phyloP scores from a whole-genome alignment of 2,888 invertebrate species.

The Automeris io region DNA sequence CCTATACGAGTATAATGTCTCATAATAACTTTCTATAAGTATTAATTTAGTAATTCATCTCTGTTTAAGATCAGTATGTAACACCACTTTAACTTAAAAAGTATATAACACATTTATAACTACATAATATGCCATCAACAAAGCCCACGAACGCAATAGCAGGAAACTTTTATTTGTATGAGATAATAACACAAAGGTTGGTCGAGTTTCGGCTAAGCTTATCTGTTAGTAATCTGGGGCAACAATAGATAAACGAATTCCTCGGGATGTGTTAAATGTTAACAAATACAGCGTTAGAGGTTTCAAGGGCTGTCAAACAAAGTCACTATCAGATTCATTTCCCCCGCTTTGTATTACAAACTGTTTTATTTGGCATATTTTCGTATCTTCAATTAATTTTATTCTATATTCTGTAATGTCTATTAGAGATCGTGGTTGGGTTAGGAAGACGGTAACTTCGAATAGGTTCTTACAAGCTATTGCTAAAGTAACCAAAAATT shows the following conservation, averaged over 20 bases:
- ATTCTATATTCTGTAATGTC: too few relatives aligned
- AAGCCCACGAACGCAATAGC: conserved; percentile 32
- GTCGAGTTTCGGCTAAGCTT: conserved; percentile 54
- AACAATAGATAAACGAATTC: conserved; percentile 66
- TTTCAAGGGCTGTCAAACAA: conserved; percentile 3
- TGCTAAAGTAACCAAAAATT: too few relatives aligned
- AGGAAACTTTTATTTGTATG: conserved; percentile 69
- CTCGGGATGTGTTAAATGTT: conserved; percentile 64
- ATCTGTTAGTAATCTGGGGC: conserved; percentile 51
- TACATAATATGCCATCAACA: conserved; percentile 40
- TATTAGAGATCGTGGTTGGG: too few relatives aligned
- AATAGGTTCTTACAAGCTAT: too few relatives aligned
- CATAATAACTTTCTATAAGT: too few relatives aligned
- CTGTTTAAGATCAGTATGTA: too few relatives aligned
- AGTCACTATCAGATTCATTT: background rate
- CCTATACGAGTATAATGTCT: too few relatives aligned
- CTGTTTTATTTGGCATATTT: too few relatives aligned
- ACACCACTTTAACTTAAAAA: background rate
- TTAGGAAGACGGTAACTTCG: too few relatives aligned
- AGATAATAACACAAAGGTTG: conserved; percentile 70
- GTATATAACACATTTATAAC: conserved; percentile 33
- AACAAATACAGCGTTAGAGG: conserved; percentile 41
- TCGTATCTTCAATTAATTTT: too few relatives aligned
- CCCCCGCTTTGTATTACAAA: background rate
- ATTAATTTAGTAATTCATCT: too few relatives aligned